A percentile compares a stretch with the other conserved stretches of the same genome.
Conservation (phyloP, 2,113 vertebrate species). For the Colistium nudipinnis region DNA sequence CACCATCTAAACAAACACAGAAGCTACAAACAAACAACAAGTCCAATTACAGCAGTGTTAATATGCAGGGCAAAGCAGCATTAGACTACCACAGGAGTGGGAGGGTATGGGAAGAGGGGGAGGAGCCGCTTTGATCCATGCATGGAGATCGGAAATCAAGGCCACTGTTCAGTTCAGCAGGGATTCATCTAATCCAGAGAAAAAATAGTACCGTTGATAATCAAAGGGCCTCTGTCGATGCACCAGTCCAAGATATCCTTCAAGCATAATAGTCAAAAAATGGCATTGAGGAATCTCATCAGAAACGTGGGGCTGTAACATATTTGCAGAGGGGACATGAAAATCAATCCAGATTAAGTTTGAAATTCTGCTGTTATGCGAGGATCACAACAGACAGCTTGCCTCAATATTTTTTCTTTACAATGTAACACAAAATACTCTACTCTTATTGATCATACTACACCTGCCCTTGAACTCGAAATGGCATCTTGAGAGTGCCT, state of each 20-base stretch:
- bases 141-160: slow-evolving; percentile 44
- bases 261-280: slow-evolving; percentile 24
- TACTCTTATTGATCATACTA: slow-evolving; percentile 45
- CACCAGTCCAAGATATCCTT: slow-evolving; percentile 37
- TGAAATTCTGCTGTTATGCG: slow-evolving; percentile 34
- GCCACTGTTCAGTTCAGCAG: slow-evolving; percentile 31
- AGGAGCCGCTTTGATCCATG: slow-evolving; percentile 63
- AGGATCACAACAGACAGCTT: slow-evolving; percentile 32
- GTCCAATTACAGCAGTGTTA: slow-evolving; percentile 71
- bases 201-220: slow-evolving; percentile 22
- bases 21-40: slow-evolving; percentile 70
- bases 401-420: slow-evolving; percentile 25
- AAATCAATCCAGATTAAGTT: slow-evolving; percentile 49
- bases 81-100: slow-evolving; percentile 31
- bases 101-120: slow-evolving; percentile 43
- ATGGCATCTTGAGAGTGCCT: slow-evolving; percentile 54
- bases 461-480: slow-evolving; percentile 57
- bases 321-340: slow-evolving; percentile 35
- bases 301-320: slow-evolving; percentile 11
- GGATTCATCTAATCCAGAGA: slow-evolving; percentile 38
- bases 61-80: slow-evolving; percentile 66
- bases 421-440: slow-evolving; percentile 15
- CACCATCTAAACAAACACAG: slow-evolving; percentile 69
- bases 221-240: slow-evolving; percentile 34
- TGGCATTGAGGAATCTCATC: slow-evolving; percentile 30